These are phyloP conservation scores for Ophraella communa DNA, from an alignment of 2,888 invertebrate species.

Conservation along the genomic window DNA sequence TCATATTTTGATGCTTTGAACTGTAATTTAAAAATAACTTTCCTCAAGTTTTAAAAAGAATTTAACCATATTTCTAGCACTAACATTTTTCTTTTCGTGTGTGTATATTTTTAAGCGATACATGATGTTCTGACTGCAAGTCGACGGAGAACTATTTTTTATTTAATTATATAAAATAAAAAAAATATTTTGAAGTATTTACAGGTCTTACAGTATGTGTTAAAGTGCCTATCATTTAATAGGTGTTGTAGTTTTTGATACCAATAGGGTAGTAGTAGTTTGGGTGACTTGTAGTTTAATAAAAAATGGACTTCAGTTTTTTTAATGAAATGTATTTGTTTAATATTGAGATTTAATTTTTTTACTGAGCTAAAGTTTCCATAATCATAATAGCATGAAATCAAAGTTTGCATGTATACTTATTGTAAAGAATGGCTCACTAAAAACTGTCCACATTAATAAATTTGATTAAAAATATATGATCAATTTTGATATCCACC, in stretches of 20 bases:
- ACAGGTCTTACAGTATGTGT: conserved; percentile 43
- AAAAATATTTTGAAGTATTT: conserved; percentile 37
- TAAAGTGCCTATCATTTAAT: conserved; percentile 23
- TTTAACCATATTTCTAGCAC: conserved; percentile 40
- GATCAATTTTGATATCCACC: no score
- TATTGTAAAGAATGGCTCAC: neutral
- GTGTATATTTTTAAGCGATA: conserved; percentile 29
- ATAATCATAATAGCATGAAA: neutral
- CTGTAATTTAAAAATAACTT: conserved; percentile 13
- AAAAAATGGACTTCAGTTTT: neutral
- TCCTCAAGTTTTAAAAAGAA: conserved; percentile 12
- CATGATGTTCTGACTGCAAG: conserved; percentile 43
- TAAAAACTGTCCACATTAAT: neutral
- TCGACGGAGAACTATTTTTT: conserved; percentile 39
- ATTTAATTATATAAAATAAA: neutral
- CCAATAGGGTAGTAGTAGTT: conserved; percentile 12
- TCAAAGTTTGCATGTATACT: neutral
- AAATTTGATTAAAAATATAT: neutral
- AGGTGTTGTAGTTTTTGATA: conserved; percentile 7
- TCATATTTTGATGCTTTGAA: conserved; percentile 25
- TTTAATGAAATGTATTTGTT: neutral
- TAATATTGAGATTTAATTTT: neutral
- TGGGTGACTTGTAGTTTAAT: conserved; percentile 11
- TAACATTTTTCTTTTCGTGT: conserved; percentile 38
- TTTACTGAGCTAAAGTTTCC: neutral